phyloP scores from a whole-genome alignment of 2,888 invertebrate species.

The Lomographa bimaculata region DNA sequence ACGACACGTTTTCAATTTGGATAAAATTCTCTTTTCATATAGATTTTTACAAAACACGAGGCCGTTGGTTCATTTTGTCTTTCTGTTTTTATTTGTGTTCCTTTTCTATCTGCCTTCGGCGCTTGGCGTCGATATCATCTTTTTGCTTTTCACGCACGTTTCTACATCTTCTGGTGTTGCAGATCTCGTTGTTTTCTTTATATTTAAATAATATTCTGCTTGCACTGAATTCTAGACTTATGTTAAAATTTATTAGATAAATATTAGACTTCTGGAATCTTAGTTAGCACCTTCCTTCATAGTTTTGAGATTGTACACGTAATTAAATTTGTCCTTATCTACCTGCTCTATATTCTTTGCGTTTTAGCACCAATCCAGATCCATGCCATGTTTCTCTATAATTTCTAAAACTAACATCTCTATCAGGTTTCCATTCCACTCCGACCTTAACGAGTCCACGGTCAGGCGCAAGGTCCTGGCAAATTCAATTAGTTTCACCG shows the following conservation, averaged over 20 bases:
- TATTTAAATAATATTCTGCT: constrained; percentile 1
- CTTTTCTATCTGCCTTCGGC: constrained; percentile 26
- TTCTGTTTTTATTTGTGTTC: constrained; percentile 30
- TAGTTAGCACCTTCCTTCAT: too few relatives aligned
- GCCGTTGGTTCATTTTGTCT: constrained; percentile 23
- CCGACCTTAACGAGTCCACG: constrained; percentile 41
- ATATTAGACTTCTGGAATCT: too few relatives aligned
- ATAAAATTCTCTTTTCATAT: constrained; percentile 38
- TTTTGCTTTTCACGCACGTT: constrained; percentile 22
- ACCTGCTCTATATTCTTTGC: too few relatives aligned
- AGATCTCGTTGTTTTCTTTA: background rate
- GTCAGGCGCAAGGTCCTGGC: constrained; percentile 47
- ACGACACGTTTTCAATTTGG: constrained; percentile 39
- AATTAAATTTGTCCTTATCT: too few relatives aligned
- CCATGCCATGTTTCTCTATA: constrained; percentile 10
- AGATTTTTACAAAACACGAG: constrained; percentile 32
- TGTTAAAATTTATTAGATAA: too few relatives aligned
- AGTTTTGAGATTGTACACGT: too few relatives aligned
- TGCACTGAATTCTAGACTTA: too few relatives aligned
- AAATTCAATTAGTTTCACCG: constrained; percentile 55
- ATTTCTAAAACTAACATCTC: constrained; percentile 15
- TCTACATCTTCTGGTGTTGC: constrained; percentile 18
- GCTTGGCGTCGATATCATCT: constrained; percentile 15
- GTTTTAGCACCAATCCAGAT: too few relatives aligned
- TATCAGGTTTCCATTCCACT: constrained; percentile 14